These are phyloP conservation scores for Stenolophus ochropezus DNA, from an alignment of 2,888 invertebrate genomes.

Conservation along the genomic window DNA sequence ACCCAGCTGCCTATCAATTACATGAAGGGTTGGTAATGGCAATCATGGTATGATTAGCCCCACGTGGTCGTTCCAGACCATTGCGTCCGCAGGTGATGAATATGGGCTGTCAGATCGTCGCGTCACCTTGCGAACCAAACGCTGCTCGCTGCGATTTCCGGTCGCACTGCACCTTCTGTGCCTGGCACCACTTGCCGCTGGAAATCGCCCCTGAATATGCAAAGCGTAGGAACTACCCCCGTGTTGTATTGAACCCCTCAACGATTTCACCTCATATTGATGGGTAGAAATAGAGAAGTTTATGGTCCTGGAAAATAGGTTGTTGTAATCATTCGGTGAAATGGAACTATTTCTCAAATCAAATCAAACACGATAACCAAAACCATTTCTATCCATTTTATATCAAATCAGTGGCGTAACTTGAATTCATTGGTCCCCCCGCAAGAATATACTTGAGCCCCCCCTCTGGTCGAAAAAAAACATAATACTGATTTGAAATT, in stretches of 20 bases:
- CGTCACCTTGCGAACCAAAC: constrained; percentile 30
- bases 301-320: background rate
- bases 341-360: background rate
- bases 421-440: too few species aligned
- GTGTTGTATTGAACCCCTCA: constrained; percentile 41
- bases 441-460: too few species aligned
- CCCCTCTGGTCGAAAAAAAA: too few species aligned
- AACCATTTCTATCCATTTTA: too few species aligned
- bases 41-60: constrained; percentile 65
- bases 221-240: constrained; percentile 25
- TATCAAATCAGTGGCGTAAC: too few species aligned
- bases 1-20: background rate
- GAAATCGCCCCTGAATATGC: constrained; percentile 39
- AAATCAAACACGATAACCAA: too few species aligned
- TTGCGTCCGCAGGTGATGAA: constrained; percentile 57
- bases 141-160: constrained; percentile 45
- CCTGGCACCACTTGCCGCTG: constrained; percentile 38
- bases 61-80: constrained; percentile 66
- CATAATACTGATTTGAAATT: too few species aligned
- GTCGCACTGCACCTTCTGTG: constrained; percentile 25
- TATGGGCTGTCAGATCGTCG: constrained; percentile 64
- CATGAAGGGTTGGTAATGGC: background rate
- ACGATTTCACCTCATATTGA: constrained; percentile 25
- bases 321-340: background rate
- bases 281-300: constrained; percentile 2